Evolutionary conservation across 2,888 invertebrate genomes (phyloP).

Genomic region (Perizoma flavofasciatum): DNA sequence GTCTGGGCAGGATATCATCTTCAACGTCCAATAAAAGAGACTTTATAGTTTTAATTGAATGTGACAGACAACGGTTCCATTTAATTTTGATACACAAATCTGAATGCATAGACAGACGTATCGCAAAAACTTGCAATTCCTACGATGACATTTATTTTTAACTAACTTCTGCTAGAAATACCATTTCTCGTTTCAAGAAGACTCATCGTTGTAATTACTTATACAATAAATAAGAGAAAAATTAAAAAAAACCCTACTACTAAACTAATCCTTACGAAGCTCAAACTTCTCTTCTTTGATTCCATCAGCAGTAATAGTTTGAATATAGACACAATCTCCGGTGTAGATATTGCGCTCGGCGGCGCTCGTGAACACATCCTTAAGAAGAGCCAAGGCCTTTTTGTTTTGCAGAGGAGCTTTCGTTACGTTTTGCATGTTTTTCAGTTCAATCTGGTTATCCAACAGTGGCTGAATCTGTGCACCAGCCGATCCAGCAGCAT

Average conservation of each 20-base stretch:
- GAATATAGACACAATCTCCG: constrained; percentile 94
- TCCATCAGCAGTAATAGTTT: constrained; percentile 95
- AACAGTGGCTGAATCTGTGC: constrained; percentile 96
- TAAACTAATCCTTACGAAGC: constrained; percentile 92
- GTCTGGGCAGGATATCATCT: constrained; percentile 29
- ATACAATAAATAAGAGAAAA: no score
- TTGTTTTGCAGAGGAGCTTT: constrained; percentile 88
- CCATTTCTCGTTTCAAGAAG: no score
- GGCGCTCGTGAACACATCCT: constrained; percentile 98
- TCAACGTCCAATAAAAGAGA: constrained; percentile 27
- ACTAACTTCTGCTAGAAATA: no score
- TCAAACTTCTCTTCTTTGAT: constrained; percentile 89
- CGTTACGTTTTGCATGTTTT: constrained; percentile 91
- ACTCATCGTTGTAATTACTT: no score
- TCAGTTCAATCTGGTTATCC: constrained; percentile 97
- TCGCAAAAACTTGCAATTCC: no score
- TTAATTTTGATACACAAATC: no score
- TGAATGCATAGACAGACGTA: no score
- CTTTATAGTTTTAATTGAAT: constrained; percentile 29
- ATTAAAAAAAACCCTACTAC: no score
- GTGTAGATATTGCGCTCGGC: constrained; percentile 99
- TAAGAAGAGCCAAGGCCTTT: constrained; percentile 92
- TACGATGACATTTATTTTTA: no score
- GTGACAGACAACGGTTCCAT: constrained; percentile 6
- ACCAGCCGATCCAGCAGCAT: constrained; percentile 96